Conservation (phyloP, 2,113 vertebrate genomes). For the Cynopterus brachyotis region DNA sequence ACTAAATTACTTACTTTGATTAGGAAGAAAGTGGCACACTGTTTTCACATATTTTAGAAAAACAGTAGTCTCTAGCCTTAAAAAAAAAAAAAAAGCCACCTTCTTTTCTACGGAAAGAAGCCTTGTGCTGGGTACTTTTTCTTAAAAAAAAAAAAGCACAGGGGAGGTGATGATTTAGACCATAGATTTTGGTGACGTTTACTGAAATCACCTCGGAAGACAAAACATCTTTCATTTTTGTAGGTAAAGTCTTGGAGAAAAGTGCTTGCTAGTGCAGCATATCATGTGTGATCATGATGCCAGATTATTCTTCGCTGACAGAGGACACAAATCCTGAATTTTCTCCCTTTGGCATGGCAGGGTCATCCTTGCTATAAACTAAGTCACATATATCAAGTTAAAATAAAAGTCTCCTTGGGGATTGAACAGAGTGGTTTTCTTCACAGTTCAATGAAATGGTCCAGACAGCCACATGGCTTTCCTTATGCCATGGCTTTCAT, state of each 20-base stretch:
- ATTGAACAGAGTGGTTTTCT: neutral
- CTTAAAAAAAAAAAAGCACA: neutral
- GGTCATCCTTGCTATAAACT: neutral
- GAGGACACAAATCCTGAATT: constrained; percentile 16
- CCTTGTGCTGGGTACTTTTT: neutral
- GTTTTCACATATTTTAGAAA: neutral
- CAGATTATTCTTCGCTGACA: constrained; percentile 14
- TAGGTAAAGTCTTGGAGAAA: constrained; percentile 36
- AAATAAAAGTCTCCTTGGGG: constrained; percentile 22
- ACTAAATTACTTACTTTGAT: neutral
- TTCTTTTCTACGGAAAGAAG: neutral
- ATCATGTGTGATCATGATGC: neutral
- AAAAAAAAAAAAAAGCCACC: neutral
- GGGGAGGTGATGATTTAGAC: constrained; percentile 8
- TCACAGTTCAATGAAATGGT: neutral
- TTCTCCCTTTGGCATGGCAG: neutral
- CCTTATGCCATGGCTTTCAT: neutral
- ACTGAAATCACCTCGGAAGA: neutral
- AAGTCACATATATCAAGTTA: constrained; percentile 13
- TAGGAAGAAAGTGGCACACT: neutral
- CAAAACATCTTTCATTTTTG: constrained; percentile 1
- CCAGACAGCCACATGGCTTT: neutral
- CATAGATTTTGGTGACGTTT: neutral
- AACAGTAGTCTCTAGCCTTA: neutral
- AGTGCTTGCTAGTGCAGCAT: neutral